phyloP scores from a whole-genome alignment of 2,888 invertebrate species.

The Congeria kusceri region DNA sequence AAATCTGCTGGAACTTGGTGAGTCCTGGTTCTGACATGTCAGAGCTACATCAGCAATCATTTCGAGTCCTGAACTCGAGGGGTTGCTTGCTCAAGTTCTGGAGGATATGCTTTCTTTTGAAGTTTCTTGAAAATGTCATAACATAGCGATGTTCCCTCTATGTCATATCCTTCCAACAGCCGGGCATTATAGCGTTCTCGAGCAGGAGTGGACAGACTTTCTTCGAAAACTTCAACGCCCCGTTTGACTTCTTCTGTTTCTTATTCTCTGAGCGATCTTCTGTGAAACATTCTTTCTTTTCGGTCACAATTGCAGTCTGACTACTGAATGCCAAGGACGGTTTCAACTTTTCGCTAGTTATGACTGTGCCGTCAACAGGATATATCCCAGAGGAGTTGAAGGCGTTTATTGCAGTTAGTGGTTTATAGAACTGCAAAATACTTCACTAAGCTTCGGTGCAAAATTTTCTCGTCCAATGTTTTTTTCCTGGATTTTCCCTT shows the following conservation, averaged over 20 bases:
- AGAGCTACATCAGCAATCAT: background rate
- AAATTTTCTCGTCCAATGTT: slow-evolving; percentile 14
- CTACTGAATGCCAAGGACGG: background rate
- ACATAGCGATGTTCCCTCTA: background rate
- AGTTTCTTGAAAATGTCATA: background rate
- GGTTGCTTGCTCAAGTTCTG: background rate
- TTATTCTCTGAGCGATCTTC: background rate
- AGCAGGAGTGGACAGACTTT: background rate
- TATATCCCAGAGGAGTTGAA: slow-evolving; percentile 17
- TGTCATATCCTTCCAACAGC: background rate
- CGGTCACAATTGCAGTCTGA: background rate
- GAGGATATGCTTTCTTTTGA: background rate
- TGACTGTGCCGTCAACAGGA: background rate
- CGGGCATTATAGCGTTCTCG: background rate
- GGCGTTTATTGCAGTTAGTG: slow-evolving; percentile 30
- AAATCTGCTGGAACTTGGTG: background rate
- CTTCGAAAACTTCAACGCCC: background rate
- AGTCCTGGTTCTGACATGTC: background rate
- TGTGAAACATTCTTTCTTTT: background rate
- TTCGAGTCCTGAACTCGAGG: background rate
- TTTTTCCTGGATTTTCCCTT: no score
- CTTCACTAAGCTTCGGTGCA: slow-evolving; percentile 32
- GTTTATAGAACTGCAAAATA: slow-evolving; percentile 34
- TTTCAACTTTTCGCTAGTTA: slow-evolving; percentile 11
- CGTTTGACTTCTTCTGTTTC: background rate